Evolutionary conservation across 2,797 vertebrate genomes (phyloP).

Genomic region (Cyprinella venusta): DNA sequence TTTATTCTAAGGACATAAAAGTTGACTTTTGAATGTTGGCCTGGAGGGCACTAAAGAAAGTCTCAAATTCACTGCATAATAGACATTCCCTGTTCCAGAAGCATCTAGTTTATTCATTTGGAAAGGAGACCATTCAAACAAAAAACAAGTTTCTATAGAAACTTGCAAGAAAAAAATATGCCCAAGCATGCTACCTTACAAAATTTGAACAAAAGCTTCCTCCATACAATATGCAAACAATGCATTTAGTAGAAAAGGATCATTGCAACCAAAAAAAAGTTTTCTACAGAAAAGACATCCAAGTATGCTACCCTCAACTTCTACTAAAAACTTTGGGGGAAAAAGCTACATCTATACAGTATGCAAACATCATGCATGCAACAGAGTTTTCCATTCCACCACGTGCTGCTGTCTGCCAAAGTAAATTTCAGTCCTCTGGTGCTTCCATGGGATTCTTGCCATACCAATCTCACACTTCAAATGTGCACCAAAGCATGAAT

Average conservation of each 20-base stretch:
- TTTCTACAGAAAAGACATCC: neutral
- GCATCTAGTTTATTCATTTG: neutral
- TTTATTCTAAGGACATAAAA: neutral
- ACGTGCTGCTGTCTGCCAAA: neutral
- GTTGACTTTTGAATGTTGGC: neutral
- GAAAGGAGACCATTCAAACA: neutral
- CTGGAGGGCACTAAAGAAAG: neutral
- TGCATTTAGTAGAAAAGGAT: neutral
- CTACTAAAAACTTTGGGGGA: neutral
- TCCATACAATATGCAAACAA: constrained; percentile 8
- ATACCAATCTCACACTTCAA: constrained; percentile 14
- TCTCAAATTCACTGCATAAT: neutral
- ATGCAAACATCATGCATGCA: neutral
- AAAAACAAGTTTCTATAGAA: neutral
- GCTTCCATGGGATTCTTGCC: constrained; percentile 21
- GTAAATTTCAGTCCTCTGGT: constrained; percentile 31
- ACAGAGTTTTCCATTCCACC: constrained; percentile 19
- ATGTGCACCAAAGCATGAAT: constrained; percentile 10
- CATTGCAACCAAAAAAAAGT: neutral
- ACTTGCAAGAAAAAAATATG: neutral
- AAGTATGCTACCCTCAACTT: neutral
- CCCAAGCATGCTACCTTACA: neutral
- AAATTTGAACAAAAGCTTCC: neutral
- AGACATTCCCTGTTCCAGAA: neutral
- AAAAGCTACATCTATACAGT: neutral